These are phyloP conservation scores for Meleagris gallopavo DNA, from an alignment of 2,113 vertebrate genomes.

Conservation along the genomic window DNA sequence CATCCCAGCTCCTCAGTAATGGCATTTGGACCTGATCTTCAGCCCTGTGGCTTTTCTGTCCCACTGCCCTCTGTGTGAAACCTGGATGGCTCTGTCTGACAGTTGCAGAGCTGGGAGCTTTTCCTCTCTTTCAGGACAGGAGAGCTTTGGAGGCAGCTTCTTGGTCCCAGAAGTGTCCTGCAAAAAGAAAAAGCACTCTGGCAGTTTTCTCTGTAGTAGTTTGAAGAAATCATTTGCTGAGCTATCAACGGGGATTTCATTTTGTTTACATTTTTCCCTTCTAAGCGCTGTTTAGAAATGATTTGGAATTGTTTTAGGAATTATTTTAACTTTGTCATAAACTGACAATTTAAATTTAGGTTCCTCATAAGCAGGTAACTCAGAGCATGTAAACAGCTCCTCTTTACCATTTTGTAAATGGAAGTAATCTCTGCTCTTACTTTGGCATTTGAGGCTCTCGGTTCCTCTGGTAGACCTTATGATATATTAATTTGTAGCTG, in stretches of 20 bases:
- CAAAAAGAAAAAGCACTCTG: not conserved
- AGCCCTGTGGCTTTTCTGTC: not conserved
- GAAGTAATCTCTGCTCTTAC: slow-evolving; percentile 52
- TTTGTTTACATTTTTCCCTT: not conserved
- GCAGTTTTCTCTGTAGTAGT: not conserved
- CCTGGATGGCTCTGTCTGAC: fast-evolving
- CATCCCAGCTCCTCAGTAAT: not conserved
- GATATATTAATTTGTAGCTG: slow-evolving; percentile 61
- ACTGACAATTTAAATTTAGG: slow-evolving; percentile 22
- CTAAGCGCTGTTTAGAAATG: not conserved
- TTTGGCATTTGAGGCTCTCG: slow-evolving; percentile 38
- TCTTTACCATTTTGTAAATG: not conserved
- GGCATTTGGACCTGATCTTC: not conserved
- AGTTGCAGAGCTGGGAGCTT: not conserved
- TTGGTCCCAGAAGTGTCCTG: not conserved
- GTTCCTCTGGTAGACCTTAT: slow-evolving; percentile 22
- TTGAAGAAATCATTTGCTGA: not conserved
- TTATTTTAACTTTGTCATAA: not conserved
- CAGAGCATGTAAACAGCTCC: slow-evolving; percentile 15
- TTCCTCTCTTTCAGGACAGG: not conserved
- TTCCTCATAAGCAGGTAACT: slow-evolving; percentile 5
- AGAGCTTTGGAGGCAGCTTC: not conserved
- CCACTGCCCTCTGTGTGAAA: not conserved
- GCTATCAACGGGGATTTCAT: not conserved
- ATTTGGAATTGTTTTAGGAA: not conserved